Conservation (phyloP, 2,888 invertebrate genomes). For the Trimorus sp. region DNA sequence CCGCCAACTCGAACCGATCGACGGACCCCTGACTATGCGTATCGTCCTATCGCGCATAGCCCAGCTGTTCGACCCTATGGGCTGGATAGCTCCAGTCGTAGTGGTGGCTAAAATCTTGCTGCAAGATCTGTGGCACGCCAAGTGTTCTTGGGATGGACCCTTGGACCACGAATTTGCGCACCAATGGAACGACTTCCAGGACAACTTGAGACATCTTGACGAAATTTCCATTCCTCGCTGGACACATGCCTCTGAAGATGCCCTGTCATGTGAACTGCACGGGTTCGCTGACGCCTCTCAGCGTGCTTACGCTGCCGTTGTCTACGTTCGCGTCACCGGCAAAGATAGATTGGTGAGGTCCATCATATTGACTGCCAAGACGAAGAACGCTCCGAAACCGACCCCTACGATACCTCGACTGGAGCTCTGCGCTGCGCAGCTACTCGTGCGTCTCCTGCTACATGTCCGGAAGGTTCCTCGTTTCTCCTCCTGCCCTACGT, state of each 20-base stretch:
- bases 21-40: background rate
- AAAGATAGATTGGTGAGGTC: background rate
- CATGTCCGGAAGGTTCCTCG: background rate
- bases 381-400: background rate
- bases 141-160: background rate
- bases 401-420: background rate
- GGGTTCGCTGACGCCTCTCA: background rate
- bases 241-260: background rate
- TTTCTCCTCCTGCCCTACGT: background rate
- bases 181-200: background rate
- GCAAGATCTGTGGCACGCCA: background rate
- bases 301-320: background rate
- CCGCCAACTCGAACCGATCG: background rate
- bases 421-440: constrained; percentile 3
- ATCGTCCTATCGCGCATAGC: background rate
- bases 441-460: background rate
- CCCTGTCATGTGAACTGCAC: background rate
- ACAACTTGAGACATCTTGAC: background rate
- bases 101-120: constrained; percentile 2
- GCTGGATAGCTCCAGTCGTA: background rate
- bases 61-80: constrained; percentile 5
- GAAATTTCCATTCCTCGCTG: background rate
- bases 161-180: background rate
- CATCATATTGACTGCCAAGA: background rate
- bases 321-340: background rate